These are phyloP conservation scores for Phortica magna DNA, from an alignment of 2,888 invertebrate genomes.

Conservation along the genomic window DNA sequence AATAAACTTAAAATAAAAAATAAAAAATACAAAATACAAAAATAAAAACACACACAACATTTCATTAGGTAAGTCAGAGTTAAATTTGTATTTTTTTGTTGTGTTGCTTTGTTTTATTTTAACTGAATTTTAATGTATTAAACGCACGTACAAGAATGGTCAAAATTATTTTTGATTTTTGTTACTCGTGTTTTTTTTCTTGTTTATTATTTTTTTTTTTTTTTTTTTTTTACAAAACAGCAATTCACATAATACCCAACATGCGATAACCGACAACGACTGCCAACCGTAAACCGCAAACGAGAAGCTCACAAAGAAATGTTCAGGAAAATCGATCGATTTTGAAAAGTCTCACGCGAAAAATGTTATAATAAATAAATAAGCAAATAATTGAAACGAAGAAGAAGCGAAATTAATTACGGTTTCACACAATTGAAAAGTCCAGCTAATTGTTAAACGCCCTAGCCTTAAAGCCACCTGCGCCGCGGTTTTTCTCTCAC, in stretches of 20 bases:
- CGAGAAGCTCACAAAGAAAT: background rate
- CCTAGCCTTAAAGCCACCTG: too few species aligned
- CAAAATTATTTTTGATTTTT: background rate
- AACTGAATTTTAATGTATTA: background rate
- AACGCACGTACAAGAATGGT: background rate
- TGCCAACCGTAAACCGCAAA: too few species aligned
- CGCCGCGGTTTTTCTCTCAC: too few species aligned
- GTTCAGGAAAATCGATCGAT: background rate
- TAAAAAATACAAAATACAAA: background rate
- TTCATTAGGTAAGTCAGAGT: background rate
- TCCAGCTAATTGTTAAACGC: too few species aligned
- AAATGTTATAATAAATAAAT: background rate
- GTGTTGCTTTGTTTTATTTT: background rate
- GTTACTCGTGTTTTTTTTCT: too few species aligned
- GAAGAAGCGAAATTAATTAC: background rate
- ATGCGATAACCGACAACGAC: too few species aligned
- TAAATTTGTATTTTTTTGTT: background rate
- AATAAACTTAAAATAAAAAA: background rate
- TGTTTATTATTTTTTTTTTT: too few species aligned
- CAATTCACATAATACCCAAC: too few species aligned
- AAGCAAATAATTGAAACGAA: constrained; percentile 39
- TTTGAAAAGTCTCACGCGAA: background rate
- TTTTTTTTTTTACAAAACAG: too few species aligned
- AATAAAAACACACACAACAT: background rate
- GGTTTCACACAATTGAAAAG: background rate